Conservation (phyloP, 2,888 invertebrate genomes). For the Mythimna ferrago region DNA sequence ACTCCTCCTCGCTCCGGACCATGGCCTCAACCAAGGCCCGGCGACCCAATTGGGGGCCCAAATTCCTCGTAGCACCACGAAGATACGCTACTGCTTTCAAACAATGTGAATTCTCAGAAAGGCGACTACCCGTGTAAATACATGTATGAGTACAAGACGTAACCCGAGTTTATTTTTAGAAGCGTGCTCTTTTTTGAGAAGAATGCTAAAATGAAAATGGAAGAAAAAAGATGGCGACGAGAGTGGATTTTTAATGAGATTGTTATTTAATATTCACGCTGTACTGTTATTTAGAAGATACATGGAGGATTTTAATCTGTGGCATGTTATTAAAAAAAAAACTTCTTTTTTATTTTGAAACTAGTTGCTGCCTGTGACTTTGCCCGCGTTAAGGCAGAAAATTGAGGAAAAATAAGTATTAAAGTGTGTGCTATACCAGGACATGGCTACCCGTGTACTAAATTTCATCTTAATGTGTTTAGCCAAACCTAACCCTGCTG, state of each 20-base stretch:
- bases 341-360: not conserved
- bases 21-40: no score
- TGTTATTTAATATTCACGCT: conserved; percentile 40
- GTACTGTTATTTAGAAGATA: not conserved
- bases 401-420: no score
- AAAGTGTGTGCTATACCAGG: no score
- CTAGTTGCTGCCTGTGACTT: not conserved
- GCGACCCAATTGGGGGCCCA: not conserved
- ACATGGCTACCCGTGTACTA: no score
- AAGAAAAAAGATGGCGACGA: conserved; percentile 10
- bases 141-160: conserved; percentile 30
- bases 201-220: conserved; percentile 29
- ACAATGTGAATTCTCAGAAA: conserved; percentile 65
- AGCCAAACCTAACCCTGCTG: no score
- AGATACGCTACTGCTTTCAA: not conserved
- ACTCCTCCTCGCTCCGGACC: no score
- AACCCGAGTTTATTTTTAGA: conserved; percentile 49
- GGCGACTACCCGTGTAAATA: conserved; percentile 45
- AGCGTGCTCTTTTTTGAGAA: conserved; percentile 29
- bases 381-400: not conserved
- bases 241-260: conserved; percentile 8
- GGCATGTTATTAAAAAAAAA: not conserved
- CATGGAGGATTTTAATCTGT: not conserved
- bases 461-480: no score
- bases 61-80: not conserved